Conservation (phyloP, 2,113 vertebrate genomes). For the Platycercus adscitus region DNA sequence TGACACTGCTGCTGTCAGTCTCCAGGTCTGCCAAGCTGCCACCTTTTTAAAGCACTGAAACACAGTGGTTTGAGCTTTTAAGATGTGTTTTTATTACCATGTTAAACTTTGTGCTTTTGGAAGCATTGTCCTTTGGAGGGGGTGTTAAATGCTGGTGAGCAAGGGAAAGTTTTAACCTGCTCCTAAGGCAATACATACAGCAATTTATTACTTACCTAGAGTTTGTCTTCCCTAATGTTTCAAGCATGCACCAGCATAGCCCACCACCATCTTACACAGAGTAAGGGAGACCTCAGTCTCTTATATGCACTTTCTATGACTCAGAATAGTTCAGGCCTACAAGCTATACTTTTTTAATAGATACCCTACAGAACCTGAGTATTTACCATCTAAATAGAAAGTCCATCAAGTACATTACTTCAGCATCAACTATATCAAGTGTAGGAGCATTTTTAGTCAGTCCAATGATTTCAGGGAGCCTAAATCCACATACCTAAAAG, state of each 20-base stretch:
- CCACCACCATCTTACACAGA: neutral
- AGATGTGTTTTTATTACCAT: neutral
- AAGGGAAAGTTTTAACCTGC: neutral
- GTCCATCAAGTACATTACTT: neutral
- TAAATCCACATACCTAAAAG: neutral
- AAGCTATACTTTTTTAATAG: neutral
- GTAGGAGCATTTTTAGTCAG: neutral
- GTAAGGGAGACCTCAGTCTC: neutral
- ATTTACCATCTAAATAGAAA: neutral
- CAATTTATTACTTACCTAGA: neutral
- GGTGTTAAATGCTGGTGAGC: neutral
- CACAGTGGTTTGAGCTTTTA: constrained; percentile 10
- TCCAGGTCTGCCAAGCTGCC: constrained; percentile 62
- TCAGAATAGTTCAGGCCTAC: neutral
- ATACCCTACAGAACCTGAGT: fast-evolving
- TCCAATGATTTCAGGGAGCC: neutral
- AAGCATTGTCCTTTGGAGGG: neutral
- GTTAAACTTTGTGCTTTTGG: constrained; percentile 12
- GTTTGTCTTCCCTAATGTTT: neutral
- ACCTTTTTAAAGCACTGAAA: constrained; percentile 22
- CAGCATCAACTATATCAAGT: neutral
- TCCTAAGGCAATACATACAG: neutral
- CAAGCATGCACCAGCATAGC: neutral
- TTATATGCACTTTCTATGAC: neutral
- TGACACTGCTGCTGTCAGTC: constrained; percentile 61